Base-by-base conservation (phyloP, 2,113 vertebrate genomes). In the Arenaria interpres region DNA sequence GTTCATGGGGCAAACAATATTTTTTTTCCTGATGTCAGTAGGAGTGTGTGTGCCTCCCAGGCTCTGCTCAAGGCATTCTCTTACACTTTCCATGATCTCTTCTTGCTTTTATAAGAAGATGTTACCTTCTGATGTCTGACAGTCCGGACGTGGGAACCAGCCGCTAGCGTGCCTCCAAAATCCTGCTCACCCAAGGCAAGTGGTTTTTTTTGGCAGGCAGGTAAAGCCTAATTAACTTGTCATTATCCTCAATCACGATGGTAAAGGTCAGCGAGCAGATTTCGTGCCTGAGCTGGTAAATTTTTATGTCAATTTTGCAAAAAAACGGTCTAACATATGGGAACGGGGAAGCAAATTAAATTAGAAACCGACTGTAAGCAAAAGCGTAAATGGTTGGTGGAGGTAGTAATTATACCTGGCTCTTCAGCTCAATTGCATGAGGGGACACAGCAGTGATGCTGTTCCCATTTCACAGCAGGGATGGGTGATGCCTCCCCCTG, bases 151-250 rank as follows among this genome's bases (percentile, higher is more conserved):
- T 1, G 4, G 63, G 76, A 85, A 64, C 11, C n/a, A 16, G 41
- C 59, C 7, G 7, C 39, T 71, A 68, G 11, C 2, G 1, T 0
- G 0, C 57, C 78, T 94, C 85, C 91, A 80, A 93, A 95, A 87
- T 86, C 59, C 62, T 27, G 32, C 64, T 90, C 21, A 86, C 32
- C 25, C 60, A 81, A 94, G 57, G 87, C 81, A 81, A 73, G 45
- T 1, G 3, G 2, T 60, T 79, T 75, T 84, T 76, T 95, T 95
- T 90, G 63, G 85, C 76, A 89, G 51, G 35, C 85, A 89, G 86
- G 94, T 94, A 93, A 96, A 94, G 92, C 85, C 64, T 96, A 95
- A 96, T 97, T 96, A 95, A 94, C 81, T 97, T 88, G n/a, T 79
- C 82, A 59, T 97, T 94, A 94, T 93, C 76, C 83, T 96, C 85